These are phyloP conservation scores for Nomada ferruginata DNA, from an alignment of 2,888 invertebrate genomes.

Conservation along the genomic window DNA sequence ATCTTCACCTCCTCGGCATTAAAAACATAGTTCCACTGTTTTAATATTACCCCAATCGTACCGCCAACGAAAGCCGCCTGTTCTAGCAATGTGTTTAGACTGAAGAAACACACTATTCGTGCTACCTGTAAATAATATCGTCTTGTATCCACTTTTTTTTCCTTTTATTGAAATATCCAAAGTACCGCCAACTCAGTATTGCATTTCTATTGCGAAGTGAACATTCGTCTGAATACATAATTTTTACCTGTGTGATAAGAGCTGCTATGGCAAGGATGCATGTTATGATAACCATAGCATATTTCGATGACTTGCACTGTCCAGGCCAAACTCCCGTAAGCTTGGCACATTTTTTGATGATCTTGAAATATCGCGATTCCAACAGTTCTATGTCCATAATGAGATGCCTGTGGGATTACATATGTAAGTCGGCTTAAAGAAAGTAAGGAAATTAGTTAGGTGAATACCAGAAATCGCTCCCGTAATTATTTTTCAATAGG, in stretches of 20 bases:
- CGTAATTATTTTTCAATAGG: no score
- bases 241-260: background rate
- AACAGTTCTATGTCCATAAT: background rate
- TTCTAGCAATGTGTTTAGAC: background rate
- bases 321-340: constrained; percentile 12
- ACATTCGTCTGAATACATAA: no score
- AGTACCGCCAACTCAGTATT: no score
- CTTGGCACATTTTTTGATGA: background rate
- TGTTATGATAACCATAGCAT: background rate
- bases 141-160: no score
- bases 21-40: background rate
- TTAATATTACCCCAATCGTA: fast-evolving
- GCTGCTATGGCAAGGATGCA: background rate
- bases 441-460: no score
- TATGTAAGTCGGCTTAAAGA: fast-evolving
- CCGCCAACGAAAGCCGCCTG: background rate
- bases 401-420: no score
- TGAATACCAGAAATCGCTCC: no score
- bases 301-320: background rate
- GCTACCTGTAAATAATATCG: background rate
- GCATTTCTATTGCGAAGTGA: background rate
- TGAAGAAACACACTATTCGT: background rate
- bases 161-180: no score
- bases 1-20: background rate
- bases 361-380: background rate